phyloP scores from a whole-genome alignment of 2,888 invertebrate species.

The Rhimphoctona megacephalus region DNA sequence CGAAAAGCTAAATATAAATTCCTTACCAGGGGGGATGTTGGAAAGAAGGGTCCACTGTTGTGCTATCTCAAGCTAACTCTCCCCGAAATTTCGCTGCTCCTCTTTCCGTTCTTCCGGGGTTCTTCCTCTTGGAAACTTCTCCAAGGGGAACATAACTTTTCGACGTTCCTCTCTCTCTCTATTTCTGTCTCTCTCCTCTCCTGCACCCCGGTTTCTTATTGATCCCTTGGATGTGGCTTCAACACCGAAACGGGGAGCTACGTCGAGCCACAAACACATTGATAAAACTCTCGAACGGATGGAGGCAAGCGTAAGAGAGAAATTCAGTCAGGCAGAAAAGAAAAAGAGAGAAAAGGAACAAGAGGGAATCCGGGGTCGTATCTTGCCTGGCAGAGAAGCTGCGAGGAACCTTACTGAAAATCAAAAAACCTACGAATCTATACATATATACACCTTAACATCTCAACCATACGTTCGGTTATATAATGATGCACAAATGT shows the following conservation, averaged over 20 bases:
- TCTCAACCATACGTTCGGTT: neutral
- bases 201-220: conserved; percentile 79
- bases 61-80: conserved; percentile 33
- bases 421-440: conserved; percentile 8
- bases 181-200: conserved; percentile 68
- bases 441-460: neutral
- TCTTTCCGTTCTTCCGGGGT: conserved; percentile 32
- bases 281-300: conserved; percentile 75
- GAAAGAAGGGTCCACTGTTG: conserved; percentile 43
- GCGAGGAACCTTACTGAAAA: conserved; percentile 3
- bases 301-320: conserved; percentile 23
- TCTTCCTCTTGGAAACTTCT: neutral
- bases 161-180: conserved; percentile 72
- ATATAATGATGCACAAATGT: conserved; percentile 46
- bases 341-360: conserved; percentile 22
- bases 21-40: conserved; percentile 9
- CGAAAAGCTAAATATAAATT: conserved; percentile 53
- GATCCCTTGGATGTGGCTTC: conserved; percentile 79
- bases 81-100: conserved; percentile 57
- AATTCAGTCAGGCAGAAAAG: conserved; percentile 32
- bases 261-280: conserved; percentile 72
- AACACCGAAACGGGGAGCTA: conserved; percentile 40
- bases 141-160: conserved; percentile 74
- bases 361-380: conserved; percentile 12
- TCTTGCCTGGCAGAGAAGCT: conserved; percentile 23